Base-by-base conservation (phyloP, 2,888 invertebrate genomes). In the Prosapia bicincta region DNA sequence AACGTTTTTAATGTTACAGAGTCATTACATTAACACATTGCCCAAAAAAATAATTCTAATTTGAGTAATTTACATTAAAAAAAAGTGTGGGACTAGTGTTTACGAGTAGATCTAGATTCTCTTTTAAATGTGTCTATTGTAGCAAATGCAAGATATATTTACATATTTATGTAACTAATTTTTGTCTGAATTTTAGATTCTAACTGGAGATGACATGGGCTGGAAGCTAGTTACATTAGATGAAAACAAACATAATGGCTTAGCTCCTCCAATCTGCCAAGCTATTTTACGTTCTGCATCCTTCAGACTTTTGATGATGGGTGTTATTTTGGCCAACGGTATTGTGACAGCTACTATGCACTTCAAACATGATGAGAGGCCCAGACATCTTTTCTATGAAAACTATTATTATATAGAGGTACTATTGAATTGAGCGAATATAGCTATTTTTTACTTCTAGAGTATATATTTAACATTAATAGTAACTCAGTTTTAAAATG, bases 141-240 rank as follows among this genome's bases (percentile, higher is more conserved):
- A n/a, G n/a, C n/a, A n/a, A n/a, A 25, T 71, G 15, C 65, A 13
- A 26, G 26, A 5, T 54, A 72, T 43, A 26, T 26, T n/a, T n/a
- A n/a, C n/a, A n/a, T n/a, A n/a, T n/a, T n/a, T n/a, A n/a, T n/a
- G n/a, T n/a, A n/a, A 23, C 65, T 71, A n/a, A 26, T 74, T 75
- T 73, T 30, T 30, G 30, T 30, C 9, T 30, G 30, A 6, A 30
- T 82, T 82, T 77, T 78, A 93, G 89, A 96, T 98, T 81, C 88
- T 99, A 73, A 94, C 94, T 75, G 96, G 95, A 9, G 97, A 98
- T 82, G 98, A 98, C 82, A 91, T 92, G 80, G 95, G 97, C 0
- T 99, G 99, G 99, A 95, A 94, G 84, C 87, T 99, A 80, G 94
- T 99, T 15, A 96, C 97, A 38, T 90, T 99, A 78, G 98, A 99